Base-by-base conservation (phyloP, 1,140 invertebrate species). In the Eulimnadia texana region DNA sequence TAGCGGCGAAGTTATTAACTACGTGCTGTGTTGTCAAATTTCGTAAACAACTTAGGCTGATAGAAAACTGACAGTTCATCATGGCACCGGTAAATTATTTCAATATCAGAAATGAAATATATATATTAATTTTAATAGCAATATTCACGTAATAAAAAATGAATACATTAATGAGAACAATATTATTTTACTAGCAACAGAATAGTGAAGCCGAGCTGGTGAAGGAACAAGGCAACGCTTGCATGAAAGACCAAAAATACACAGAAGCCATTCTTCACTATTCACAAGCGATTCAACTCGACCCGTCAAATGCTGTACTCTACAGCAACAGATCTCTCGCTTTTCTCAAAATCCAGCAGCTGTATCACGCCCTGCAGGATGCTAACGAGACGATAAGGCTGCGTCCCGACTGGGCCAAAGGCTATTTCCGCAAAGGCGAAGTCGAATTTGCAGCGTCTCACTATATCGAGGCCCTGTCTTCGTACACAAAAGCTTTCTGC, bases 291-390 rank as follows among this genome's bases (percentile, higher is more conserved):
- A 82, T 90, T 67, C 86, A 87, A 74, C 70, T 82, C 60, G 84
- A 88, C 66, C 79, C 80, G 25, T 76, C 76, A 53, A 87, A 88
- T 73, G 81, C 79, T 71, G 75, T 81, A 6, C 70, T 89, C 3
- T 85, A 86, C 70, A 88, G 86, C 68, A 90, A 90, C 70, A 75
- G 88, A 69, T 90, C 86, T 2, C 78, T 82, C 66, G 84, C 84
- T 22, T 89, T 88, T 72, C 72, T 89, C 16, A 86, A 86, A 70
- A 72, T 86, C 65, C 79, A 85, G 64, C 85, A 87, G 68, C 86
- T 82, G 71, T 84, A 82, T 72, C 79, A 84, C 66, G 83, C 87
- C 1, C 72, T 86, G 66, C 77, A 87, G 72, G 88, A 91, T 78
- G 87, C 88, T 13, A 77, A 84, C 67, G 79, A 83, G 72, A 80